Evolutionary conservation across 2,888 invertebrate species (phyloP).

Genomic region (Trissolcus brochymenae): DNA sequence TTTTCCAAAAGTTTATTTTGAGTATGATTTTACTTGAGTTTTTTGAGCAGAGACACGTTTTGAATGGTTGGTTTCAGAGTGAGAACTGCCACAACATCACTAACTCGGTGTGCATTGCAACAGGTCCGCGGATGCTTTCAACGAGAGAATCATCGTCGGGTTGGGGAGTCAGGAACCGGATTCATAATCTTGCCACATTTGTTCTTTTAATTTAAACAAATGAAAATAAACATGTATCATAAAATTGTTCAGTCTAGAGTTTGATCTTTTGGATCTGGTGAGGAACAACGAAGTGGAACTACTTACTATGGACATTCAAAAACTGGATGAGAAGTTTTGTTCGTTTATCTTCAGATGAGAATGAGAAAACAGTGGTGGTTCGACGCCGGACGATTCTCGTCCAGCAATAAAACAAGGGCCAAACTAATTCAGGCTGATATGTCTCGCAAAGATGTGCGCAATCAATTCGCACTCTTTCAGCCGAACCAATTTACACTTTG

Average conservation of each 20-base stretch:
- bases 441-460: not conserved
- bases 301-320: slow-evolving; percentile 9
- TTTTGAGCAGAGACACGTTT: slow-evolving; percentile 6
- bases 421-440: slow-evolving; percentile 2
- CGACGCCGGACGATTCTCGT: not conserved
- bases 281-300: slow-evolving; percentile 13
- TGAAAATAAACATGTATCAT: too few relatives aligned
- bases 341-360: not conserved
- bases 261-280: slow-evolving; percentile 1
- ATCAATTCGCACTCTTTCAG: too few relatives aligned
- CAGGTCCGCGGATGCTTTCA: not conserved
- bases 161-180: too few relatives aligned
- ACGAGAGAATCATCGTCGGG: not conserved
- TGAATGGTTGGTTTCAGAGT: too few relatives aligned
- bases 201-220: too few relatives aligned
- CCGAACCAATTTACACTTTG: too few relatives aligned
- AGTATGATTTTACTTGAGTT: too few relatives aligned
- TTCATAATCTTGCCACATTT: too few relatives aligned
- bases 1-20: too few relatives aligned
- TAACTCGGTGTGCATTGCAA: slow-evolving; percentile 10
- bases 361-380: not conserved
- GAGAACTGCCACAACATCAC: not conserved
- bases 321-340: slow-evolving; percentile 16
- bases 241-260: too few relatives aligned
- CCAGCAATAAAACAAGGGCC: not conserved